Evolutionary conservation across 2,797 vertebrate species (phyloP).

Genomic region (Acanthopagrus latus): DNA sequence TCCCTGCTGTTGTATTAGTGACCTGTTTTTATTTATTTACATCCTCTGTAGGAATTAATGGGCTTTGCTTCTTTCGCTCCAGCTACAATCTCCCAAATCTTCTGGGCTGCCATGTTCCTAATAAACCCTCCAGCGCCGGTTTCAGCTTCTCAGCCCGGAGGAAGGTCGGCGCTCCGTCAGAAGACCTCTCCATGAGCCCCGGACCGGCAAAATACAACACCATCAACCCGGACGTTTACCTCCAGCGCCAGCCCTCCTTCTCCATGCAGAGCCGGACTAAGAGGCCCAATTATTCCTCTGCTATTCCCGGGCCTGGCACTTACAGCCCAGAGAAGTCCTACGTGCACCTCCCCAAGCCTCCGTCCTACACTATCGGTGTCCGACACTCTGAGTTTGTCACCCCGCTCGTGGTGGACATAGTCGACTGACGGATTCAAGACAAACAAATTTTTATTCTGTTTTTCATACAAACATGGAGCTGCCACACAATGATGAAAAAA

Average conservation of each 20-base stretch:
- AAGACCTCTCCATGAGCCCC: constrained; percentile 87
- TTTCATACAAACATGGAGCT: constrained; percentile 23
- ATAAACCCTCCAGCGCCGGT: constrained; percentile 88
- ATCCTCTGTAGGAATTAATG: neutral
- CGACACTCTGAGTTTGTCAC: constrained; percentile 89
- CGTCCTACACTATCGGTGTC: constrained; percentile 88
- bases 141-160: constrained; percentile 83
- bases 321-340: constrained; percentile 89
- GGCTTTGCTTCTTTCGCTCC: constrained; percentile 38
- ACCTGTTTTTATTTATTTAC: neutral
- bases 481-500: constrained; percentile 3
- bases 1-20: neutral
- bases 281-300: constrained; percentile 56
- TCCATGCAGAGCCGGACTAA: constrained; percentile 88
- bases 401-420: constrained; percentile 81
- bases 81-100: constrained; percentile 89
- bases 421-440: constrained; percentile 66
- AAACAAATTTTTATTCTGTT: constrained; percentile 33
- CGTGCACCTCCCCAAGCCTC: constrained; percentile 79
- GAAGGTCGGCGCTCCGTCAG: constrained; percentile 71
- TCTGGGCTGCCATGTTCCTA: constrained; percentile 84
- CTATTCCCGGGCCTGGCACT: constrained; percentile 86
- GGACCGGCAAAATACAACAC: constrained; percentile 89
- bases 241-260: constrained; percentile 87
- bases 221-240: constrained; percentile 86